phyloP scores from a whole-genome alignment of 2,888 invertebrate genomes.

The Microctonus hyperodae region DNA sequence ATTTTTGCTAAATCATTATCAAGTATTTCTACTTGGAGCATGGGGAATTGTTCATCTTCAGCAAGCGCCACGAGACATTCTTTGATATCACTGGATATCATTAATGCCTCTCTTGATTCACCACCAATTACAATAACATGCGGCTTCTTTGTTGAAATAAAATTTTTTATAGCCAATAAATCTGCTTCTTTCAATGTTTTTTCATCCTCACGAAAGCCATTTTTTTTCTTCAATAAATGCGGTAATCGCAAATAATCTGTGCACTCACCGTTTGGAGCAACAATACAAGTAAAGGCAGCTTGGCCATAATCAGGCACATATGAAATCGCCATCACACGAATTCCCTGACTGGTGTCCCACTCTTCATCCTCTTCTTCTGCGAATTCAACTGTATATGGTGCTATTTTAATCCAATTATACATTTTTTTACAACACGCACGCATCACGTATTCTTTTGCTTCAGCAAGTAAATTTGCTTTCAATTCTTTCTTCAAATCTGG shows the following conservation, averaged over 20 bases:
- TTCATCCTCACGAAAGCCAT: conserved; percentile 74
- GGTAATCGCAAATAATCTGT: conserved; percentile 90
- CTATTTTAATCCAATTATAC: conserved; percentile 89
- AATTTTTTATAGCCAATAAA: conserved; percentile 75
- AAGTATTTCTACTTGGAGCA: conserved; percentile 87
- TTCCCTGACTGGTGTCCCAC: conserved; percentile 85
- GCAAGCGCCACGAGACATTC: conserved; percentile 77
- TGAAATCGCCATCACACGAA: conserved; percentile 86
- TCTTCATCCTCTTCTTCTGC: conserved; percentile 91
- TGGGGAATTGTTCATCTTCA: conserved; percentile 86
- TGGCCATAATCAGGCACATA: conserved; percentile 85
- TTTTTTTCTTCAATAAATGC: conserved; percentile 83
- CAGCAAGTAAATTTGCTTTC: conserved; percentile 77
- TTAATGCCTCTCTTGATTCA: conserved; percentile 87
- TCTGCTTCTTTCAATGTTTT: conserved; percentile 74
- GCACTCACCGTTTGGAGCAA: conserved; percentile 90
- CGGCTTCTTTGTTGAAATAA: conserved; percentile 89
- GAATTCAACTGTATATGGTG: conserved; percentile 79
- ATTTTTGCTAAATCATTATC: conserved; percentile 95
- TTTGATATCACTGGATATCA: conserved; percentile 80
- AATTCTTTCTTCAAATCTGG: conserved; percentile 91
- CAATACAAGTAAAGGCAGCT: conserved; percentile 86
- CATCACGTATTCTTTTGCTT: conserved; percentile 86
- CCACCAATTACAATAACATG: conserved; percentile 92
- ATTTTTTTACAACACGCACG: conserved; percentile 85